Conservation (phyloP, 2,888 invertebrate species). For the Euspilapteryx auroguttella region DNA sequence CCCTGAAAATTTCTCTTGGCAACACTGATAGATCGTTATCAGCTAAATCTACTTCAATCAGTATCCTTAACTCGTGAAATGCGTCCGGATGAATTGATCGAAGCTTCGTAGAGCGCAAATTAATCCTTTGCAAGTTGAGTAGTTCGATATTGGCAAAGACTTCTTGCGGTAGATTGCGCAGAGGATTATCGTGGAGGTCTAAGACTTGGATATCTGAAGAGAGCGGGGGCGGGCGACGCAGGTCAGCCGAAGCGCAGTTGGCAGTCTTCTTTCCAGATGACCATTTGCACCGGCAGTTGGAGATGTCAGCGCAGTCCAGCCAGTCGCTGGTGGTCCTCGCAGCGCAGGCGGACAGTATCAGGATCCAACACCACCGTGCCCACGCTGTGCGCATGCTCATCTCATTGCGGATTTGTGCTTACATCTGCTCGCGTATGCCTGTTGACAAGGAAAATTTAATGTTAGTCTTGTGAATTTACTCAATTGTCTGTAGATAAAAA, state of each 20-base stretch:
- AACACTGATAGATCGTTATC: conserved; percentile 76
- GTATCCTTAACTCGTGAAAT: conserved; percentile 82
- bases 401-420: conserved; percentile 53
- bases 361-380: conserved; percentile 58
- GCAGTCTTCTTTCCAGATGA: conserved; percentile 89
- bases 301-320: conserved; percentile 84
- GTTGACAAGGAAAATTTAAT: no score
- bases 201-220: conserved; percentile 67
- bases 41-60: conserved; percentile 85
- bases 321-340: conserved; percentile 68
- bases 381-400: conserved; percentile 60
- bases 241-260: conserved; percentile 78
- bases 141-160: conserved; percentile 79
- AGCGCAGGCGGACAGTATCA: conserved; percentile 51
- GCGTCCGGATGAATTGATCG: conserved; percentile 79
- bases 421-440: conserved; percentile 47
- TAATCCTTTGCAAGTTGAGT: conserved; percentile 82
- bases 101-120: conserved; percentile 74
- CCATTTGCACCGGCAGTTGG: conserved; percentile 90
- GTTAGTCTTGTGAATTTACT: no score
- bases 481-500: no score
- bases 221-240: conserved; percentile 73
- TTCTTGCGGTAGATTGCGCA: conserved; percentile 73
- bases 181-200: conserved; percentile 79
- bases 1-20: conserved; percentile 79